Evolutionary conservation across 1,140 invertebrate species (phyloP), one percentile per base, ranked within the genome.

Genomic region (Hypsibius dujardini): DNA sequence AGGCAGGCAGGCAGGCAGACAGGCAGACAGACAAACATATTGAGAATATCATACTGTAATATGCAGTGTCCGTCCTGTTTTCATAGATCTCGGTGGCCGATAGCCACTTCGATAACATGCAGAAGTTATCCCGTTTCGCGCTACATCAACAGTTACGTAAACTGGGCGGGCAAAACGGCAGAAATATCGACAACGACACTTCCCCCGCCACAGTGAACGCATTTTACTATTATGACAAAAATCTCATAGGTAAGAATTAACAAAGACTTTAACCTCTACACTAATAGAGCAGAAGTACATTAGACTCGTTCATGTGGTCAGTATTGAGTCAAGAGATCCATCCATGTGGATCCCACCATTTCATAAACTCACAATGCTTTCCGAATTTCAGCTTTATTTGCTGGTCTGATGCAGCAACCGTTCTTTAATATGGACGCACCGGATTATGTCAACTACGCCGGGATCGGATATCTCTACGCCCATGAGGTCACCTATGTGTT

Each of bases 61-160:
- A 28, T 28, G 28, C 28, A 28, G 28, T 28, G 28, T 28, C 28
- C 28, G 28, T 28, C 28, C 28, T 28, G 28, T 28, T n/a, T 7
- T 56, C n/a, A n/a, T n/a, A 56, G 50, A 56, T 56, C 50, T 7
- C n/a, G 7, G 7, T n/a, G n/a, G n/a, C 50, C 7, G 50, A 56
- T 12, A 56, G 50, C 3, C 62, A 67, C 42, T 67, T 15, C 62
- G 12, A 67, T 12, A 67, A 67, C 42, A 42, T 67, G 62, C 62
- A 7, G 12, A 67, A 12, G 3, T 42, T 67, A 42, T 15, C 42
- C 7, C 62, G 62, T 42, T 67, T 67, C 42, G 62, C 62, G 3
- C 42, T 67, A 12, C 7, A 15, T 42, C 62, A 42, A 7, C 62
- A 67, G 42, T 42, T 67, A 7, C 62, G 42, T 12, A 67, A 67